Evolutionary conservation across 1,140 invertebrate species (phyloP).

Genomic region (Druon quercuslanigerum): DNA sequence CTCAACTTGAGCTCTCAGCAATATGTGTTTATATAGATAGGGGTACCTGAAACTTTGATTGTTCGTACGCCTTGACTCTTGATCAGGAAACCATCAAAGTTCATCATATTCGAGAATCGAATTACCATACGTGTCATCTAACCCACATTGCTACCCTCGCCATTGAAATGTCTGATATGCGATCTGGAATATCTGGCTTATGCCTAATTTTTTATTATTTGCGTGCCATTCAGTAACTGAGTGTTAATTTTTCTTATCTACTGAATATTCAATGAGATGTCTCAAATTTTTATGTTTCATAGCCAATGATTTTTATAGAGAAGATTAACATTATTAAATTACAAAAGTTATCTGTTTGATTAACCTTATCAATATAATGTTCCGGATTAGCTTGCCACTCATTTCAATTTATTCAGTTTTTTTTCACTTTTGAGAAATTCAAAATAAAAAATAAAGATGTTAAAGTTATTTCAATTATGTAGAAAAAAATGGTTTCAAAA

Average conservation of each 20-base stretch:
- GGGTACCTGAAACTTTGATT: conserved; percentile 1
- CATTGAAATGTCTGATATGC: conserved; percentile 5
- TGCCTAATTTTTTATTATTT: not conserved
- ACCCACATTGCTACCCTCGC: conserved; percentile 8
- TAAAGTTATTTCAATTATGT: too few relatives aligned
- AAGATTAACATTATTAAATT: too few relatives aligned
- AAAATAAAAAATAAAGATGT: too few relatives aligned
- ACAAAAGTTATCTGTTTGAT: too few relatives aligned
- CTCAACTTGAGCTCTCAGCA: not conserved
- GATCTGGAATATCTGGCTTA: conserved; percentile 2
- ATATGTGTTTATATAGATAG: not conserved
- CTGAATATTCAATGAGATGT: not conserved
- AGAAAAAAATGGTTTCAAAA: too few relatives aligned
- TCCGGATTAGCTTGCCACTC: too few relatives aligned
- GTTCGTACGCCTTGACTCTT: not conserved
- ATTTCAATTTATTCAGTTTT: too few relatives aligned
- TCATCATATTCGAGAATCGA: not conserved
- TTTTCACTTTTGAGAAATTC: too few relatives aligned
- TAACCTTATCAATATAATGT: too few relatives aligned
- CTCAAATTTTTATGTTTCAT: too few relatives aligned
- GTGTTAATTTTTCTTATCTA: not conserved
- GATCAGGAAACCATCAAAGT: not conserved
- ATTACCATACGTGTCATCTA: conserved; percentile 13
- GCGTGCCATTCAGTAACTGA: not conserved
- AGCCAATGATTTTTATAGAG: too few relatives aligned